Conservation (phyloP, 2,888 invertebrate genomes). For the Oxystoma pomonae region DNA sequence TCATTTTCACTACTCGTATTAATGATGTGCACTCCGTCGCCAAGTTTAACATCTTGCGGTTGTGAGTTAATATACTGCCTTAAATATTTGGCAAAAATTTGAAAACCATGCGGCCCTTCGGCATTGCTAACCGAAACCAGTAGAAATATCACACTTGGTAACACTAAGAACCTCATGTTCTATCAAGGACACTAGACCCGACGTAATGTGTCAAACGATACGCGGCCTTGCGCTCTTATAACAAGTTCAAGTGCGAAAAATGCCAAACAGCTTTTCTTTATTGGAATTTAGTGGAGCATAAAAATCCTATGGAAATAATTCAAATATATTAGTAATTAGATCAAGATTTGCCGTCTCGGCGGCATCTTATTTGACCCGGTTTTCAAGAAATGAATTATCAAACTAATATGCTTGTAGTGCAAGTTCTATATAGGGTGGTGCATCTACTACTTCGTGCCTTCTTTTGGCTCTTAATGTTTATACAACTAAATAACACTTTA, state of each 20-base stretch:
- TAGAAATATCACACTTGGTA: slow-evolving; percentile 29
- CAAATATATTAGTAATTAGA: slow-evolving; percentile 37
- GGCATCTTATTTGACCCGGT: slow-evolving; percentile 37
- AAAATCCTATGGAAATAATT: slow-evolving; percentile 39
- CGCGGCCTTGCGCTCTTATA: slow-evolving; percentile 29
- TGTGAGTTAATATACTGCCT: slow-evolving; percentile 52
- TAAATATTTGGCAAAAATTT: slow-evolving; percentile 44
- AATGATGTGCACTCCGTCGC: slow-evolving; percentile 63
- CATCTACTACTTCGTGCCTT: no score
- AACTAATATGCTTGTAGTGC: neutral
- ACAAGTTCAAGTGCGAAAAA: slow-evolving; percentile 28
- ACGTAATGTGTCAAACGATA: slow-evolving; percentile 29
- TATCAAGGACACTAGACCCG: slow-evolving; percentile 24
- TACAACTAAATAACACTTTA: no score
- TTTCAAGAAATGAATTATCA: slow-evolving; percentile 9
- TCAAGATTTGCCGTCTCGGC: slow-evolving; percentile 28
- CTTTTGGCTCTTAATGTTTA: no score
- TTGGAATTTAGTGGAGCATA: slow-evolving; percentile 48
- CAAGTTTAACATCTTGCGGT: slow-evolving; percentile 54
- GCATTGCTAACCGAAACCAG: slow-evolving; percentile 22
- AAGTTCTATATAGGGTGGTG: neutral
- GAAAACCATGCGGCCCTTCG: slow-evolving; percentile 36
- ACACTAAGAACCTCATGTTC: slow-evolving; percentile 41
- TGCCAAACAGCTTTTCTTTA: slow-evolving; percentile 32
- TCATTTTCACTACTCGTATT: slow-evolving; percentile 51